These are phyloP conservation scores for Sisyra terminalis DNA, from an alignment of 2,888 invertebrate genomes.

Conservation along the genomic window DNA sequence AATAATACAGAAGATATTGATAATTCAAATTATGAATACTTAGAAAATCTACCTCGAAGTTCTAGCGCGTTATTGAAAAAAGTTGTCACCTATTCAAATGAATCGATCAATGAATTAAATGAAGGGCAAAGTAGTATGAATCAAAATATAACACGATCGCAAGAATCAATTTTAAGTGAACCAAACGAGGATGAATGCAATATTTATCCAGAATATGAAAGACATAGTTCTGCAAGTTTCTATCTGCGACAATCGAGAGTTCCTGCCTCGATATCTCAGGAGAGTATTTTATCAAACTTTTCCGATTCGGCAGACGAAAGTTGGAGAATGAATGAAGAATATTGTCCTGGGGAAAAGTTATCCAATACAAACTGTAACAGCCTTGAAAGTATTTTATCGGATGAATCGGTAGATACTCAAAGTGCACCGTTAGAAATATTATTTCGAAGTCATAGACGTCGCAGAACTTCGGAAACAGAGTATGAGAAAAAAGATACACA, in stretches of 20 bases:
- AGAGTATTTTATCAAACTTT: slow-evolving; percentile 57
- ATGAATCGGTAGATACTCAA: slow-evolving; percentile 61
- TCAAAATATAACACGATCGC: neutral
- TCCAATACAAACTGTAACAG: slow-evolving; percentile 56
- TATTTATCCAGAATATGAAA: slow-evolving; percentile 12
- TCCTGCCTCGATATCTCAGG: slow-evolving; percentile 51
- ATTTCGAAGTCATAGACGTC: slow-evolving; percentile 37
- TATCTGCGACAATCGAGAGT: slow-evolving; percentile 52
- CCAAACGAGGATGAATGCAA: slow-evolving; percentile 1
- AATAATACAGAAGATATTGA: slow-evolving; percentile 16
- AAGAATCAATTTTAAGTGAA: slow-evolving; percentile 3
- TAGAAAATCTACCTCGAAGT: slow-evolving; percentile 9
- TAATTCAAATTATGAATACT: slow-evolving; percentile 11
- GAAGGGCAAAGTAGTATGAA: neutral
- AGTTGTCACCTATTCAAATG: slow-evolving; percentile 4
- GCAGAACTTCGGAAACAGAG: slow-evolving; percentile 27
- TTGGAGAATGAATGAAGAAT: slow-evolving; percentile 18
- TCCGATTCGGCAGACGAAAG: slow-evolving; percentile 49
- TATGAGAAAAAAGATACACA: neutral
- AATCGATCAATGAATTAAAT: slow-evolving; percentile 1
- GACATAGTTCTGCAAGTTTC: slow-evolving; percentile 39
- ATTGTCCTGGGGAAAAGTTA: slow-evolving; percentile 17
- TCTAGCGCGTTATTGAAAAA: slow-evolving; percentile 7
- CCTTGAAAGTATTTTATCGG: slow-evolving; percentile 64
- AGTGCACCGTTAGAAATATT: slow-evolving; percentile 61